Base-by-base conservation (phyloP, 2,797 vertebrate species). In the Pseudochirops corinnae region DNA sequence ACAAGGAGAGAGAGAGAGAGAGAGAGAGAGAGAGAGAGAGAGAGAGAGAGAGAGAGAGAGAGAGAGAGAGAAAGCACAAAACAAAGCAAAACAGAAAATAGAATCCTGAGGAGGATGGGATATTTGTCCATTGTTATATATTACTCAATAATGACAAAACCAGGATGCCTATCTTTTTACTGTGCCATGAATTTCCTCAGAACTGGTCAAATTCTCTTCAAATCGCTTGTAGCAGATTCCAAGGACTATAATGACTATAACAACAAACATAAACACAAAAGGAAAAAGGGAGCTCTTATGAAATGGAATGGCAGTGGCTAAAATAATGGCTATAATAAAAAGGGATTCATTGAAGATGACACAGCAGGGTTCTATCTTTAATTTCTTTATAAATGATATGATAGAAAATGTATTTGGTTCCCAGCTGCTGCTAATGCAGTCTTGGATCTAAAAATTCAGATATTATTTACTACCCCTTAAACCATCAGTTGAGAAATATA, bases 261-360 rank as follows among this genome's bases (percentile, higher is more conserved):
- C 74, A 46, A 46, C 39, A 50, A 50, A 26, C 10, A 87, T 87
- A 87, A 87, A 87, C 2, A 46, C 1, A 50, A 87, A 9, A 87
- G 74, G 39, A 26, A 55, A 74, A 87, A 87, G 1, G 39, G 39
- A 87, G 39, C 74, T 87, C 39, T 46, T 50, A 87, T 87, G 74
- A 87, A 87, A 87, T 87, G 39, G 31, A 87, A 87, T 87, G 39
- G 31, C 50, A 50, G 74, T 87, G 74, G 39, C 39, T 87, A 50
- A 87, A 87, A 87, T 87, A 87, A 87, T 87, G 74, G 9, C 74
- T 87, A 50, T 87, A 46, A 87, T 87, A 87, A 87, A 87, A 87
- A 87, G 74, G 74, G 74, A 87, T 87, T 87, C 74, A 87, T 87
- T 87, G 74, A 50, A 50, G 74, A 87, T 26, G 74, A 50, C 74